Evolutionary conservation across 2,888 invertebrate species (phyloP), one percentile per base, ranked within the genome.

Genomic region (Gandaritis pyraliata): DNA sequence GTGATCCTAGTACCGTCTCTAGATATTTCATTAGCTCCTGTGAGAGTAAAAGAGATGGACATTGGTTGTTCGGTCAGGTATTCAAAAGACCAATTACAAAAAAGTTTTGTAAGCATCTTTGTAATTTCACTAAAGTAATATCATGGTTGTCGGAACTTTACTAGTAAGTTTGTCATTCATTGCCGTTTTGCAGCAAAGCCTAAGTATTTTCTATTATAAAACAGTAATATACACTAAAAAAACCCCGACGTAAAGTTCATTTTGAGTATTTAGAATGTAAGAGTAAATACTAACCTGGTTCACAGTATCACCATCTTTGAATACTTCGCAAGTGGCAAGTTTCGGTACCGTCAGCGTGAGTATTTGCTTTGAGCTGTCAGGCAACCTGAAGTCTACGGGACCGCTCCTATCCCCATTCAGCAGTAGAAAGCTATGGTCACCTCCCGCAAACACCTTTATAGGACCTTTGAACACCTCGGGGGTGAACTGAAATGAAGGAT

Each of bases 341-440:
- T 94, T 93, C 1, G 94, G 93, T 52, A 93, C 77, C 5, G 93
- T 94, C 41, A 97, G 81, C 1, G 92, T 90, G 51, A 95, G 87
- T 67, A 98, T 96, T 87, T 97, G 96, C 57, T 94, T 93, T 16
- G 84, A 83, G 6, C 85, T 74, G 11, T 94, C 90, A 49, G 93
- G 90, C 2, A 88, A 71, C 50, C 97, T 93, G 73, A 93, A 95
- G 85, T 97, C 97, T 39, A 93, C 93, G 0, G 95, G 92, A 8
- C 74, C 71, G 16, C 88, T 77, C 41, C 74, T 84, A 11, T 86
- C 87, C 2, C 79, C 77, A 23, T 93, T 91, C 15, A 96, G 93
- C 1, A 95, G 93, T 6, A 96, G 94, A 81, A 98, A 96, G 73
- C 97, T 97, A 79, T 97, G 97, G 88, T 98, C 97, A 7, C 98